These are phyloP conservation scores for Lagenorhynchus albirostris DNA, from an alignment of 2,113 vertebrate genomes.

Conservation along the genomic window DNA sequence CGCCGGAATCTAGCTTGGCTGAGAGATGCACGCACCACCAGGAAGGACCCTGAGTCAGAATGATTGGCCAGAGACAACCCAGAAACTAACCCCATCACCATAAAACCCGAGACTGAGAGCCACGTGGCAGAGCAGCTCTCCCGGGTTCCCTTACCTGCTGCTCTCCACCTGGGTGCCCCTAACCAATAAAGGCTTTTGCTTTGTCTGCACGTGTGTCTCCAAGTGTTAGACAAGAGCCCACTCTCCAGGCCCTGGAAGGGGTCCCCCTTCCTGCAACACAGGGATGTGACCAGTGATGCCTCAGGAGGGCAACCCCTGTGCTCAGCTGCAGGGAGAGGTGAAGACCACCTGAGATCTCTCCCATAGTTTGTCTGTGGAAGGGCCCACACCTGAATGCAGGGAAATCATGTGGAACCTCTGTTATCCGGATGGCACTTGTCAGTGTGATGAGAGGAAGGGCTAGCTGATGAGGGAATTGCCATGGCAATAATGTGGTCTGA, in stretches of 20 bases:
- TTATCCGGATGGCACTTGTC: background rate
- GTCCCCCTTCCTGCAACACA: background rate
- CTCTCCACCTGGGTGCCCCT: background rate
- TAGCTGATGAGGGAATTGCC: background rate
- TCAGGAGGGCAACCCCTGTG: rapidly evolving
- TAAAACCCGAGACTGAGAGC: background rate
- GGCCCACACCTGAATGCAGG: background rate
- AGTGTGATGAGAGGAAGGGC: background rate
- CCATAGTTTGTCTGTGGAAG: background rate
- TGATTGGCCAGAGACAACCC: background rate
- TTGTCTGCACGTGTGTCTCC: background rate
- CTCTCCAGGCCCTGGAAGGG: background rate
- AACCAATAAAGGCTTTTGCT: background rate
- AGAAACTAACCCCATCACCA: background rate
- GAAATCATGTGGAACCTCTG: background rate
- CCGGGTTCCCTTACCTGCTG: background rate
- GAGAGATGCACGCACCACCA: background rate
- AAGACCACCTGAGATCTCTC: background rate
- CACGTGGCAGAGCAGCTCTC: background rate
- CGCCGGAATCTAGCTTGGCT: background rate
- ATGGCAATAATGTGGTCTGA: background rate
- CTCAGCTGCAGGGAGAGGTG: background rate
- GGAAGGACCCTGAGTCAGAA: background rate
- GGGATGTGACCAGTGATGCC: background rate
- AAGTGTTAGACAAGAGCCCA: background rate